Evolutionary conservation across 2,113 vertebrate species (phyloP).

Genomic region (Crocuta crocuta): DNA sequence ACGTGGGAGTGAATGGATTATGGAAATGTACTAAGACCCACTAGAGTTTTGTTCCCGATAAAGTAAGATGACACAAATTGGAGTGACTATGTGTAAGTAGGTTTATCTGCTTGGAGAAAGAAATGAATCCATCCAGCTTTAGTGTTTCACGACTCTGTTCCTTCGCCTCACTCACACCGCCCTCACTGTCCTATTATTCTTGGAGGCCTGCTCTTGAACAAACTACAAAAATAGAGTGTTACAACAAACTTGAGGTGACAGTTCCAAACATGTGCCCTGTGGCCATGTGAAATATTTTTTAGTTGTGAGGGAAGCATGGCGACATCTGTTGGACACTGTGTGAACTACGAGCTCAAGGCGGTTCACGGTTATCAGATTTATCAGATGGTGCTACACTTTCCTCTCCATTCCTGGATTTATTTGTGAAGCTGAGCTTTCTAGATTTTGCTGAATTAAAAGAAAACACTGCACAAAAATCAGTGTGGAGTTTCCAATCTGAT

Average conservation of each 20-base stretch:
- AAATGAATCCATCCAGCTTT: not conserved
- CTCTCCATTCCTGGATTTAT: not conserved
- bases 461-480: not conserved
- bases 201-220: not conserved
- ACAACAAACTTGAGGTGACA: not conserved
- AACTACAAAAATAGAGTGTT: not conserved
- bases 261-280: not conserved
- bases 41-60: not conserved
- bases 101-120: not conserved
- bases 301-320: not conserved
- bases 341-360: not conserved
- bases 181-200: not conserved
- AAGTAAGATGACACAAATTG: not conserved
- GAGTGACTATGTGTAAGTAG: not conserved
- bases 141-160: not conserved
- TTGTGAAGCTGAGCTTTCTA: not conserved
- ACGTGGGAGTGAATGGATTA: not conserved
- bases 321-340: constrained; percentile 18
- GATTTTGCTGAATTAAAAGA: not conserved
- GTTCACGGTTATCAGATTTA: not conserved
- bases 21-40: not conserved
- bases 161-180: not conserved
- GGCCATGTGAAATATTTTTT: not conserved
- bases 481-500: not conserved
- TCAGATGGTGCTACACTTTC: not conserved